Base-by-base conservation (phyloP, 2,888 invertebrate genomes). In the Saturnia pavonia region DNA sequence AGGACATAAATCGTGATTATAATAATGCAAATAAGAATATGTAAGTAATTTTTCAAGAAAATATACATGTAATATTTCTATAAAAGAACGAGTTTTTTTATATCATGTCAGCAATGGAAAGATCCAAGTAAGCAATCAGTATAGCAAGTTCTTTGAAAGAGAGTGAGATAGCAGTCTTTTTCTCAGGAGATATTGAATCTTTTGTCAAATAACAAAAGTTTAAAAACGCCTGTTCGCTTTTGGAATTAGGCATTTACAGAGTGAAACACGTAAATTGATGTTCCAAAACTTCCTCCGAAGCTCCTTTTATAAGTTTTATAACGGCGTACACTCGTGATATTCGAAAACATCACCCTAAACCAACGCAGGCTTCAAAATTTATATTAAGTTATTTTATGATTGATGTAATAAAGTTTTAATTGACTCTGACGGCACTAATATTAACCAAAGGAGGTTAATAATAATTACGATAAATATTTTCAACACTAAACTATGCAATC, bases 181-280 rank as follows among this genome's bases (percentile, higher is more conserved):
- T 40, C n/a, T 0, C 40, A 40, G 65, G 6, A 66, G 25, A 69
- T 65, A 48, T 3, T 27, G 19, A 25, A 27, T n/a, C 25, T 54
- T 54, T 54, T 51, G 22, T 66, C 43, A 54, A 54, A 54, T 54
- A 73, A 25, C 2, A 16, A 75, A 77, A 78, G 74, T 78, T 77
- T 77, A 76, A 74, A 76, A 78, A 76, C 54, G 54, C 70, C 77
- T 73, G 73, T 73, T 73, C 72, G 76, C 70, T 70, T 72, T 27
- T 70, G 68, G 76, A 71, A 78, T 82, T 78, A 77, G 72, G 74
- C 73, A 75, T 74, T 71, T 74, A 73, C 74, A 75, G 73, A 69
- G 73, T 73, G 73, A 73, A 74, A 74, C 74, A 74, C 73, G 71
- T 73, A 77, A 78, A 80, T 79, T 78, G 75, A 78, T 78, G 76